These are phyloP conservation scores for Polietes domitor DNA, from an alignment of 2,888 invertebrate genomes.

Conservation along the genomic window DNA sequence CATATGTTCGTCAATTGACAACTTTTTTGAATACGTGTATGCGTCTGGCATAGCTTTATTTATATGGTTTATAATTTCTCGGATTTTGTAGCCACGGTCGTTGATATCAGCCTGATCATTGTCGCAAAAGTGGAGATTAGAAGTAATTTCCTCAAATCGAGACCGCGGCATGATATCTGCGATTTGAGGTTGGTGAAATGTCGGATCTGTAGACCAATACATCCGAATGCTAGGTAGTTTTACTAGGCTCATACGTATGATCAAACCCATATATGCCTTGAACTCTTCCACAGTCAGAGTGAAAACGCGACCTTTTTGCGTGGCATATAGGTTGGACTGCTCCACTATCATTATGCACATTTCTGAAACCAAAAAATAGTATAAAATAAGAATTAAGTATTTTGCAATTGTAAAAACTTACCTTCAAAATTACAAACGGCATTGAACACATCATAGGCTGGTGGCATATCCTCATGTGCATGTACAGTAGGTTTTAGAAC, in stretches of 20 bases:
- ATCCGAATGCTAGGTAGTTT: not conserved
- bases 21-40: too few species aligned
- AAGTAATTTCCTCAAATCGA: constrained; percentile 26
- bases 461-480: not conserved
- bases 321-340: constrained; percentile 16
- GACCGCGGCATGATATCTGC: too few species aligned
- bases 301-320: constrained; percentile 7
- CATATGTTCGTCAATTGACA: too few species aligned
- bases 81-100: not conserved
- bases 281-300: constrained; percentile 17
- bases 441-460: not conserved
- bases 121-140: constrained; percentile 27
- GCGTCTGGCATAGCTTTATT: too few species aligned
- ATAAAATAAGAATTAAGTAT: too few species aligned
- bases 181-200: not conserved
- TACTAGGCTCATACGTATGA: constrained; percentile 16
- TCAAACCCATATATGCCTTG: constrained; percentile 14
- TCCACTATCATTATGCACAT: not conserved
- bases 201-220: constrained; percentile 13
- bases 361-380: too few species aligned
- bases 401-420: not conserved
- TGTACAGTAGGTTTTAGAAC: not conserved
- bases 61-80: too few species aligned
- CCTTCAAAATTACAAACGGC: not conserved
- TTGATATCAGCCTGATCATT: constrained; percentile 23